Evolutionary conservation across 2,888 invertebrate species (phyloP).

Genomic region (Unio pictorum): DNA sequence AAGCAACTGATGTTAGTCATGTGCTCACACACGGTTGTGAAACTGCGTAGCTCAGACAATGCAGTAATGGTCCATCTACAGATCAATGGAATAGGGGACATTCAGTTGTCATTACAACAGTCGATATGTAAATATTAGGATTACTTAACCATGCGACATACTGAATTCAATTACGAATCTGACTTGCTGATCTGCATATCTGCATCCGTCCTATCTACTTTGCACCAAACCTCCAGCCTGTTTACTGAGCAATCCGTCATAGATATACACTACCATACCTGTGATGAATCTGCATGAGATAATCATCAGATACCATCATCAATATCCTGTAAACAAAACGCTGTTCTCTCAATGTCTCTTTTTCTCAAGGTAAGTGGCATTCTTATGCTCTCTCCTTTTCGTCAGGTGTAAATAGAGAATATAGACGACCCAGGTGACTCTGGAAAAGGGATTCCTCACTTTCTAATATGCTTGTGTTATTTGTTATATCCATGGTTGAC

Average conservation of each 20-base stretch:
- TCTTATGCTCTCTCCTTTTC: slow-evolving; percentile 24
- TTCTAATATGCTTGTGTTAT: slow-evolving; percentile 7
- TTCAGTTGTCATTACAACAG: too few species aligned
- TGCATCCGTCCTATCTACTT: slow-evolving; percentile 13
- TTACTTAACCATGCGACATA: slow-evolving; percentile 26
- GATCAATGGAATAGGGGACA: too few species aligned
- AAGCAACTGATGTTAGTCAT: neutral
- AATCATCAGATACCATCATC: slow-evolving; percentile 22
- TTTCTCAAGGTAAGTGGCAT: slow-evolving; percentile 18
- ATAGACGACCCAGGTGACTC: slow-evolving; percentile 36
- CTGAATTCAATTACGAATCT: slow-evolving; percentile 29
- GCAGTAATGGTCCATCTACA: too few species aligned
- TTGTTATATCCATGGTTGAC: slow-evolving; percentile 10
- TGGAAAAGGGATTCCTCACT: slow-evolving; percentile 23
- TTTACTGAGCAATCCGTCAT: slow-evolving; percentile 18
- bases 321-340: slow-evolving; percentile 12
- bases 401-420: slow-evolving; percentile 25
- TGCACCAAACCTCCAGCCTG: slow-evolving; percentile 20
- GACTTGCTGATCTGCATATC: slow-evolving; percentile 18
- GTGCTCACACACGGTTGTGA: neutral
- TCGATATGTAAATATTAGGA: slow-evolving; percentile 6
- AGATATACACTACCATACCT: slow-evolving; percentile 39
- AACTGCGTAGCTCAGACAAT: too few species aligned
- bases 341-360: slow-evolving; percentile 14
- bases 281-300: slow-evolving; percentile 41